Base-by-base conservation (phyloP, 2,113 vertebrate species). In the Guaruba guarouba region DNA sequence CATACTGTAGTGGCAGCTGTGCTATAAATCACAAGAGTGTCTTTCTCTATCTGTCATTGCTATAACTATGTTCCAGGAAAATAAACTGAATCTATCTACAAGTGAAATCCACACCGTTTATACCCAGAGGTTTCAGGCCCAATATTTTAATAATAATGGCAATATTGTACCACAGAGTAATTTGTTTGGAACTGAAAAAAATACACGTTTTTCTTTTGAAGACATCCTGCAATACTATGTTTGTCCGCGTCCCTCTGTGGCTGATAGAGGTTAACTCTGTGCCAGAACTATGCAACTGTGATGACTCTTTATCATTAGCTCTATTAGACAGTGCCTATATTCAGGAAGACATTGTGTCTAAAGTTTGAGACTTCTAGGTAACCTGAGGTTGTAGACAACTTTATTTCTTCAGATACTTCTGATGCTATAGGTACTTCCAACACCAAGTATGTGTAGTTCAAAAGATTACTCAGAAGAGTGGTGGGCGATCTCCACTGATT, bases 11-110 rank as follows among this genome's bases (percentile, higher is more conserved):
- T 91, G 46, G 79, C 78, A 94, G 82, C 69, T 84, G 79, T 75
- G 79, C 48, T 74, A 92, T 84, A 94, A 93, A 96, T 96, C 79
- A 95, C 43, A 44, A 23, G 46, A 75, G 28, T 67, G 25, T 74
- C 37, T 88, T 35, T 88, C 24, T 79, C 23, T 91, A 4, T 76
- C 57, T 94, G 46, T 86, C 92, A 68, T 48, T 82, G 27, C n/a
- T 75, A 4, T 71, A 94, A 77, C 63, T 39, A 63, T n/a, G 13
- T 90, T 90, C 63, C 68, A 74, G 90, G 61, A 90, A 94, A 82
- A 88, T 37, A 88, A 91, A 54, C 25, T 4, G 37, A 67, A 55
- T 52, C 51, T 68, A 6, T 48, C 43, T 48, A 64, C 20, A 52
- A 48, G 24, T 78, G 85, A 95, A 86, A 83, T 54, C 33, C 43